Base-by-base conservation (phyloP, 2,113 vertebrate species). In the Ceyx cyanopectus region DNA sequence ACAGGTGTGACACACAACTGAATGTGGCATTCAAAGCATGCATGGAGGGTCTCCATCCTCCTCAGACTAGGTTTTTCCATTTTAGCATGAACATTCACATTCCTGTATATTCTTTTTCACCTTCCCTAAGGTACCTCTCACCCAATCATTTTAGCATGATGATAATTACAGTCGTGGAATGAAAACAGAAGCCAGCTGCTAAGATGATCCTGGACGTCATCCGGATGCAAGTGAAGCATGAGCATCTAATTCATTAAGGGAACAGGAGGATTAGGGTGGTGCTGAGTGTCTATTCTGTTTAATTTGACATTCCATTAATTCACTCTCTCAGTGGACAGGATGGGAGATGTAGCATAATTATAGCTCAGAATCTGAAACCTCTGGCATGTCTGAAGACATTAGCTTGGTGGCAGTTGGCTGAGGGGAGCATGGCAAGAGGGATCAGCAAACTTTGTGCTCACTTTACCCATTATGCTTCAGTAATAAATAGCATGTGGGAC, bases 231-330 rank as follows among this genome's bases (percentile, higher is more conserved):
- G 91, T 41, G 45, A 94, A 88, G 93, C 74, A 74, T 29, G 40
- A 91, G 57, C 62, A 85, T 87, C 93, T 94, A 90, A 94, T 95
- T 95, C 77, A 93, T 94, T 90, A 85, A 73, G 46, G 57, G 68
- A 92, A 60, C 50, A 58, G 66, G 68, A 88, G 82, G 77, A 94
- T 94, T 85, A 94, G 76, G 65, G 53, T 74, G 68, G 57, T 93
- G 58, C 43, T 68, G 43, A 83, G 85, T 73, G 91, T 82, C 77
- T 58, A 85, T 70, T 92, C 81, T 73, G 70, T 65, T 91, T 94
- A 63, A 93, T 85, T 81, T 93, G 89, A 93, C 85, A 90, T 85
- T 93, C 83, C 92, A 92, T 81, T 93, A 81, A 92, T 83, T 89
- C 91, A 86, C 26, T 79, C 50, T 87, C 78, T 90, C 85, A 85